Evolutionary conservation across 2,888 invertebrate genomes (phyloP), one percentile per base, ranked within the genome.

Genomic region (Chrysolina americana): DNA sequence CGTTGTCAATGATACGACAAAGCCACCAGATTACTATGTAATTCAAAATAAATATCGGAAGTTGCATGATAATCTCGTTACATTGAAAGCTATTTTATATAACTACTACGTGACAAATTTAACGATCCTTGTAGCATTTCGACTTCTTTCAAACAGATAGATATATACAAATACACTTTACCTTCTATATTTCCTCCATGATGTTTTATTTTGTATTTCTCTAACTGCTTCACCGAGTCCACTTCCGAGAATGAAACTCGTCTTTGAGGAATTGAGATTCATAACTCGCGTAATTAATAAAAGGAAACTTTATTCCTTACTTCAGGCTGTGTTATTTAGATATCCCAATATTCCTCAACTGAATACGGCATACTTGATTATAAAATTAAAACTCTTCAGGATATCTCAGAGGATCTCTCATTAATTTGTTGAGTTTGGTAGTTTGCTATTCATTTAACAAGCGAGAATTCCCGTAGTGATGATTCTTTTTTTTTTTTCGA

Each of bases 361-460:
- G 70, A 63, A 70, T 47, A 48, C 36, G 50, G 56, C n/a, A 63
- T 50, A 63, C 44, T 36, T 70, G 15, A 70, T n/a, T 59, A 59
- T 59, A 36, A 28, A 59, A 59, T 59, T 59, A n/a, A 59, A 56
- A 21, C 21, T 56, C 23, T 23, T 23, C 21, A 13, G 19, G 23
- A 23, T 56, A 5, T 11, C 23, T 56, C 56, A 5, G 21, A 13
- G 21, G 13, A 23, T 21, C 5, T n/a, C 56, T 21, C 15, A 56
- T 56, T 56, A 56, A 56, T 56, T 56, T 13, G 19, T 56, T 23
- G 56, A 23, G 21, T 23, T 15, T 21, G 23, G 3, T 56, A 5
- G 21, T 9, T 56, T 56, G 23, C 56, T 23, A 8, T 10, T 23
- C 56, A 56, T 56, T 56, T 21, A 56, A 9, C 17, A 48, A 48